Evolutionary conservation across 2,113 vertebrate species (phyloP), one percentile per base, ranked within the genome.

Genomic region (Atractosteus spatula): DNA sequence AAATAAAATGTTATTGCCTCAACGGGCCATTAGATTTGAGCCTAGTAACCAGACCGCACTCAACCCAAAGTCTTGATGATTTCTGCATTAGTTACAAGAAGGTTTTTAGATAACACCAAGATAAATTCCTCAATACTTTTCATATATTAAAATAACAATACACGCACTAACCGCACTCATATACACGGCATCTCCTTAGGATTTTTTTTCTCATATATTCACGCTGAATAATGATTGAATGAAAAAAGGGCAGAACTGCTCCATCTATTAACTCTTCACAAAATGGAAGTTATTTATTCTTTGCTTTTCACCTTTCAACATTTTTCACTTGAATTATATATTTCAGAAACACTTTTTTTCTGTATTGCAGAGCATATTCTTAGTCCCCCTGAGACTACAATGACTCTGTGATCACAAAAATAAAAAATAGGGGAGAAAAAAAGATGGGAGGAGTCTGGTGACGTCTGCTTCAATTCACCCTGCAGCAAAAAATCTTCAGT

Each of bases 371-470:
- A 29, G 29, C 29, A 29, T 29, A 29, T 29, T 2, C 29, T 29
- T 29, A 1, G 29, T 29, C 1, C 29, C 29, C 29, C 29, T 29
- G 29, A 29, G 87, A 85, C 83, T 78, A 84, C 86, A 87, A 83
- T 73, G 82, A 85, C 84, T 77, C 80, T 77, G 82, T 81, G 79
- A 86, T 87, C 84, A 80, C 80, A 84, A 80, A 85, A 88, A 43
- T 14, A 14, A 14, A 70, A 57, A 47, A 17, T 8, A 17, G 42
- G 41, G n/a, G 55, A 72, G 65, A 75, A 67, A 29, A 29, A 29
- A 80, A 86, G 86, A 81, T 78, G 68, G 87, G 93, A 85, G 92
- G 89, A 87, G 90, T 80, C 77, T 87, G 82, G 85, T 89, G 89
- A 91, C 86, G 62, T 81, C 84, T 81, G 81, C 83, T 84, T 87